phyloP scores from a whole-genome alignment of 2,113 vertebrate species.

The Hucho hucho region DNA sequence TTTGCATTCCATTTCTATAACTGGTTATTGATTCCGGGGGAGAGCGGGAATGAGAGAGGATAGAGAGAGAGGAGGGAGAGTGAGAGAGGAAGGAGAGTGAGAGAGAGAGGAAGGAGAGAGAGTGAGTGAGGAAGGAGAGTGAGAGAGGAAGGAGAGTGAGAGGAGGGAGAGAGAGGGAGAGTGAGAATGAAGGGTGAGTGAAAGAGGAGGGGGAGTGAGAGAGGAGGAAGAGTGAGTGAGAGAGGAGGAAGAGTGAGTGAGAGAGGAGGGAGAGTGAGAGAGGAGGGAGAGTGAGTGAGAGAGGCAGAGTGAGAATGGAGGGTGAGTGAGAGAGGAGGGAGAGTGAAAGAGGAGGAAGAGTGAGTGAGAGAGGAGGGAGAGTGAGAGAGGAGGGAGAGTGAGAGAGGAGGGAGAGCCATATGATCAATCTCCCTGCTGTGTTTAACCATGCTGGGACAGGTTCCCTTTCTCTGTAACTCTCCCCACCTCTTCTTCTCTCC shows the following conservation, averaged over 20 bases:
- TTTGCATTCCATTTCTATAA: slow-evolving; percentile 40
- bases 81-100: too few species aligned
- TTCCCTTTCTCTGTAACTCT: neutral
- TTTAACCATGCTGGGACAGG: too few species aligned
- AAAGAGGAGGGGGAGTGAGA: neutral
- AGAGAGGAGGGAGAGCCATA: too few species aligned
- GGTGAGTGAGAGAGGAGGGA: neutral
- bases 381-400: neutral
- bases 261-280: slow-evolving; percentile 17
- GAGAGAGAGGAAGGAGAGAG: neutral
- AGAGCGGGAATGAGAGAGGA: neutral
- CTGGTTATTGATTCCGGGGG: slow-evolving; percentile 49
- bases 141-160: neutral
- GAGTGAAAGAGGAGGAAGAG: slow-evolving; percentile 18
- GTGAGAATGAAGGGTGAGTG: too few species aligned
- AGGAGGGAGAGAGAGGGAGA: neutral
- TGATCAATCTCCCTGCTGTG: too few species aligned
- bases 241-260: slow-evolving; percentile 7
- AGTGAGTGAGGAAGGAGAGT: neutral
- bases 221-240: neutral
- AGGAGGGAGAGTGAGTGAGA: slow-evolving; percentile 17
- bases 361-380: slow-evolving; percentile 16
- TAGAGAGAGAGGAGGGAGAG: neutral
- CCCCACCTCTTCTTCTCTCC: neutral
- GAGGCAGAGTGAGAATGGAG: slow-evolving; percentile 8